These are phyloP conservation scores for Dendrocincla fuliginosa DNA, from an alignment of 2,797 vertebrate genomes.

Conservation along the genomic window DNA sequence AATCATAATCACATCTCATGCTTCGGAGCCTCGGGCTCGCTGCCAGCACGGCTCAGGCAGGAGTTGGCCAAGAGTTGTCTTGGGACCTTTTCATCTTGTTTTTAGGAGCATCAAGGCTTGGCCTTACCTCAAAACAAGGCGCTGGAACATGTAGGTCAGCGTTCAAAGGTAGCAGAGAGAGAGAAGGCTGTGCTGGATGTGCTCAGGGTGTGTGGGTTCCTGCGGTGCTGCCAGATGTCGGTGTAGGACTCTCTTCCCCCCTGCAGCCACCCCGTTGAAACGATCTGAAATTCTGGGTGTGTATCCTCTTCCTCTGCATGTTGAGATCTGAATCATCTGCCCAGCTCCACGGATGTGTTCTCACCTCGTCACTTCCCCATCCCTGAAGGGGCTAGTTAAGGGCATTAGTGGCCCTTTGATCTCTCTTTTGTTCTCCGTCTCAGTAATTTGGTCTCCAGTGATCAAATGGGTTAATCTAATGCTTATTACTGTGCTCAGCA, in stretches of 20 bases:
- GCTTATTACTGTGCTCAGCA: not conserved
- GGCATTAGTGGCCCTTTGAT: conserved; percentile 34
- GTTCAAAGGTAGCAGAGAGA: not conserved
- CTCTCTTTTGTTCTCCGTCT: conserved; percentile 22
- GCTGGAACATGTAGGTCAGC: not conserved
- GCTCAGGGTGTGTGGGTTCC: not conserved
- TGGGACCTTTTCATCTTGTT: conserved; percentile 2
- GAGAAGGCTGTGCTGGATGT: not conserved
- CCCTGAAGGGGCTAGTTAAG: conserved; percentile 20
- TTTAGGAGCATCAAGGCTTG: not conserved
- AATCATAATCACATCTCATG: conserved; percentile 50
- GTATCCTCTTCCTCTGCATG: conserved; percentile 18
- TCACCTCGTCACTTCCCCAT: conserved; percentile 9
- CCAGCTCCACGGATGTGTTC: not conserved
- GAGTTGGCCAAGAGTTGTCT: not conserved
- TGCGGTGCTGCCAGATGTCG: not conserved
- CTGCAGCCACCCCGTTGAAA: not conserved
- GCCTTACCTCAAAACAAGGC: not conserved
- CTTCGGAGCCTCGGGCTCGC: not conserved
- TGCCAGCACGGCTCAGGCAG: not conserved
- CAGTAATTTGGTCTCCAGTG: not conserved
- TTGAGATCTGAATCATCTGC: conserved; percentile 45
- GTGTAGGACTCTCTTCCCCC: not conserved
- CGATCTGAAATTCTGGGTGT: conserved; percentile 21
- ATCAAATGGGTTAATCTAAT: not conserved